Base-by-base conservation (phyloP, 2,888 invertebrate genomes). In the Lochmaea capreae region DNA sequence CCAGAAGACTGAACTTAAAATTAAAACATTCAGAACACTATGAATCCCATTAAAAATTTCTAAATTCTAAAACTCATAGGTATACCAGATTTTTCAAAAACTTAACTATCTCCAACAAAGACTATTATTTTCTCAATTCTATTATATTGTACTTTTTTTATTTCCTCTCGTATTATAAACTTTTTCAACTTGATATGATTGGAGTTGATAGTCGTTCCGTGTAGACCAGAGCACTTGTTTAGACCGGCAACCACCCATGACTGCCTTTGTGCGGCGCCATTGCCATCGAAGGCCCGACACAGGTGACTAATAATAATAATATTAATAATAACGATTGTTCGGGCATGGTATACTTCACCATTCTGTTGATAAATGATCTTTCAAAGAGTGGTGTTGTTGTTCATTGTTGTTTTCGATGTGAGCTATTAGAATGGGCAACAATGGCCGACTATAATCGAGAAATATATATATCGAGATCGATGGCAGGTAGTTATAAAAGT, bases 261-360 rank as follows among this genome's bases (percentile, higher is more conserved):
- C 68, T 16, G 61, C 46, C 68, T 68, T 68, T 68, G 68, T 68
- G 58, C 58, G 68, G 68, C 68, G 68, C 49, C 68, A 68, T 49
- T 68, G 58, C 43, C 18, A 42, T 62, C 16, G 62, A 63, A 42
- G 43, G 12, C 14, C 61, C 58, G 61, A 68, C 68, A 49, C 68
- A 68, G 68, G 68, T 68, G 68, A 68, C 68, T 68, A 68, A 59
- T 67, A 67, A 68, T 68, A 69, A 69, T 69, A 62, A 63, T 54
- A 62, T 46, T 63, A 63, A 42, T 52, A 62, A 66, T 66, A 54
- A 66, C 57, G 54, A 66, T 54, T 39, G 66, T n/a, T 43, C 33
- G 43, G 67, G 16, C 43, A 67, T 43, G 43, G 39, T 58, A 54
- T 16, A 12, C 58, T 43, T 59, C 14, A 43, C 54, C n/a, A 39